These are phyloP conservation scores for Drosophila pachea DNA, from an alignment of 1,140 invertebrate species.

Conservation along the genomic window DNA sequence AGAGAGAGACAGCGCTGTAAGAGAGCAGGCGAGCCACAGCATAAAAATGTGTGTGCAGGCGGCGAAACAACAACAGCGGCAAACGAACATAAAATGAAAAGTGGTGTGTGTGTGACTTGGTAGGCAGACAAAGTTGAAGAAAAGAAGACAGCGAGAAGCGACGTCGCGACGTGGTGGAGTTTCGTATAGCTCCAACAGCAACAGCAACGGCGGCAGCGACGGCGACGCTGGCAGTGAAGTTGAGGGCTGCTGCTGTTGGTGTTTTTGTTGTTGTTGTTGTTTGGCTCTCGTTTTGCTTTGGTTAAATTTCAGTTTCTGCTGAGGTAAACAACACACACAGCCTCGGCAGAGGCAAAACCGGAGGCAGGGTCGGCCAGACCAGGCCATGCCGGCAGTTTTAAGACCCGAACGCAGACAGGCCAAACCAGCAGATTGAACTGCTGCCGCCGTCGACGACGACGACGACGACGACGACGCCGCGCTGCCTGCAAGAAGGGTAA, in stretches of 20 bases:
- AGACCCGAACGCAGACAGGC: constrained; percentile 58
- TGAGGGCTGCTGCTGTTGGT: constrained; percentile 40
- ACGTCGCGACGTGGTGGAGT: constrained; percentile 33
- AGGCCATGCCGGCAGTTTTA: constrained; percentile 58
- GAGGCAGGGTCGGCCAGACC: constrained; percentile 22
- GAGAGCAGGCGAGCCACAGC: constrained; percentile 51
- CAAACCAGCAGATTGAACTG: constrained; percentile 60
- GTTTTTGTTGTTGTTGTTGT: constrained; percentile 38
- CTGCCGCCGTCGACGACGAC: constrained; percentile 22
- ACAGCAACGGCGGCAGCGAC: constrained; percentile 25
- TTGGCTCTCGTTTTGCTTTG: constrained; percentile 50
- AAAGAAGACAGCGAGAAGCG: constrained; percentile 57
- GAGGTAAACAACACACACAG: constrained; percentile 66
- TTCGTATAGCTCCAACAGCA: constrained; percentile 53
- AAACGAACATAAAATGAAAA: constrained; percentile 43
- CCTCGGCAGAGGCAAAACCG: constrained; percentile 25
- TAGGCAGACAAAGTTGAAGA: constrained; percentile 66
- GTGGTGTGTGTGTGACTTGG: constrained; percentile 26
- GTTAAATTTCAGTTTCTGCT: constrained; percentile 71
- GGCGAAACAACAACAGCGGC: constrained; percentile 33
- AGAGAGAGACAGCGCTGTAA: constrained; percentile 48
- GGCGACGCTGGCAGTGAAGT: constrained; percentile 29
- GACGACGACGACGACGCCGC: constrained; percentile 4
- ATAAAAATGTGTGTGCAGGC: constrained; percentile 67
- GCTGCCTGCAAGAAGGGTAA: constrained; percentile 54